Evolutionary conservation across 2,113 vertebrate species (phyloP).

Genomic region (Campylomormyrus tamandua): DNA sequence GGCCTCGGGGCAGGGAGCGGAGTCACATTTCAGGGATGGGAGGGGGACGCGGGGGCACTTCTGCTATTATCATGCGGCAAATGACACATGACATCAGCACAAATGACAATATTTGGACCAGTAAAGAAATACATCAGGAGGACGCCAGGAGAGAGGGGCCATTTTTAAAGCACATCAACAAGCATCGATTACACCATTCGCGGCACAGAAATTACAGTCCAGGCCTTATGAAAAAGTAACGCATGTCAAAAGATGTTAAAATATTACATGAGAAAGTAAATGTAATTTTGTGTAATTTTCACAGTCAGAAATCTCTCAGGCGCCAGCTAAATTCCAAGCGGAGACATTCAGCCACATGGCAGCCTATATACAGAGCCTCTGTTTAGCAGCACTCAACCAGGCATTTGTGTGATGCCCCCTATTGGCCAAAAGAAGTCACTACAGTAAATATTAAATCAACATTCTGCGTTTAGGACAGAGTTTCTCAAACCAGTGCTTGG

Average conservation of each 20-base stretch:
- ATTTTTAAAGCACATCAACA: neutral
- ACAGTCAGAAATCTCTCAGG: neutral
- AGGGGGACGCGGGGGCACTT: neutral
- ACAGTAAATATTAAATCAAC: neutral
- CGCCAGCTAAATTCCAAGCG: neutral
- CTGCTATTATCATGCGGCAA: conserved; percentile 10
- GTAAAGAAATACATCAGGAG: neutral
- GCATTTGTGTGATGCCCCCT: neutral
- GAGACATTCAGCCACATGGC: neutral
- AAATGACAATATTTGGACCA: neutral
- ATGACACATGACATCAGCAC: neutral
- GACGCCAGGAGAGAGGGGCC: neutral
- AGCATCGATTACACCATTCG: neutral
- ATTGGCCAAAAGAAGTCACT: neutral
- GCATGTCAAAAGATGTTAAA: conserved; percentile 12
- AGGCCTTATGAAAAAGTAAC: conserved; percentile 8
- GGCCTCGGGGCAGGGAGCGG: neutral
- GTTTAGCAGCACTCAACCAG: neutral
- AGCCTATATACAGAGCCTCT: no score
- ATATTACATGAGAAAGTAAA: conserved; percentile 1
- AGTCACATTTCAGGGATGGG: neutral
- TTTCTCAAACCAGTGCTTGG: neutral
- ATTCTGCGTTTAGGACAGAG: neutral
- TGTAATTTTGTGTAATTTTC: conserved; percentile 3
- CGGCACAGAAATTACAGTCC: neutral